A percentile compares a stretch with the other conserved stretches of the same genome.
phyloP scores from a whole-genome alignment of 2,797 vertebrate species.

The Phataginus tetradactyla region DNA sequence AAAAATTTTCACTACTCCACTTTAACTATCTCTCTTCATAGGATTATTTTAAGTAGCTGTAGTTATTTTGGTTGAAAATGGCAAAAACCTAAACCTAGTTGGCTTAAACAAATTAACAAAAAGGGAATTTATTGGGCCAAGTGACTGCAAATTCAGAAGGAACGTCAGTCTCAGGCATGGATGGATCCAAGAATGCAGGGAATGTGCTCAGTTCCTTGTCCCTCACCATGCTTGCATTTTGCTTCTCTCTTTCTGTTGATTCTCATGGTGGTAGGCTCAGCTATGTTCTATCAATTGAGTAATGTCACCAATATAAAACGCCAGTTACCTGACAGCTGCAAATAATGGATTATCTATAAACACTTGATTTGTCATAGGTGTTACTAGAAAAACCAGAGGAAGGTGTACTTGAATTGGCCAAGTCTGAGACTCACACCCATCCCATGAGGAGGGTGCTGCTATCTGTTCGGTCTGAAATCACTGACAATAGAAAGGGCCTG shows the following conservation, averaged over 20 bases:
- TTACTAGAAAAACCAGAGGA: not conserved
- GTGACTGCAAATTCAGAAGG: not conserved
- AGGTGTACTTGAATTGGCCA: not conserved
- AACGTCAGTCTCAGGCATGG: not conserved
- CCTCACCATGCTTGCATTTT: not conserved
- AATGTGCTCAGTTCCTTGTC: fast-evolving
- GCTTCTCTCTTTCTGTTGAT: not conserved
- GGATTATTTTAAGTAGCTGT: not conserved
- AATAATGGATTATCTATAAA: not conserved
- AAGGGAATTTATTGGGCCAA: not conserved
- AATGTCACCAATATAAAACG: not conserved
- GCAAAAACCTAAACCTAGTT: not conserved
- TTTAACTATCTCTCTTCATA: not conserved
- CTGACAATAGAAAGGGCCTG: no score
- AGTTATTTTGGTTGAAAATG: not conserved
- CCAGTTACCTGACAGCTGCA: not conserved
- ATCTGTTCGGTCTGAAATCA: not conserved
- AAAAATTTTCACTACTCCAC: not conserved
- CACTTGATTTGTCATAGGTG: not conserved
- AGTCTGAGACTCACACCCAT: not conserved
- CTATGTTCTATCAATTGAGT: not conserved
- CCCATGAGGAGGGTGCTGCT: not conserved
- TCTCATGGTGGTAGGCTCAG: not conserved
- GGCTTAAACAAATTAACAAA: not conserved
- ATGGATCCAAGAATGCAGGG: fast-evolving